Conservation (phyloP, 1,140 invertebrate species). For the Drosophila leontia region DNA sequence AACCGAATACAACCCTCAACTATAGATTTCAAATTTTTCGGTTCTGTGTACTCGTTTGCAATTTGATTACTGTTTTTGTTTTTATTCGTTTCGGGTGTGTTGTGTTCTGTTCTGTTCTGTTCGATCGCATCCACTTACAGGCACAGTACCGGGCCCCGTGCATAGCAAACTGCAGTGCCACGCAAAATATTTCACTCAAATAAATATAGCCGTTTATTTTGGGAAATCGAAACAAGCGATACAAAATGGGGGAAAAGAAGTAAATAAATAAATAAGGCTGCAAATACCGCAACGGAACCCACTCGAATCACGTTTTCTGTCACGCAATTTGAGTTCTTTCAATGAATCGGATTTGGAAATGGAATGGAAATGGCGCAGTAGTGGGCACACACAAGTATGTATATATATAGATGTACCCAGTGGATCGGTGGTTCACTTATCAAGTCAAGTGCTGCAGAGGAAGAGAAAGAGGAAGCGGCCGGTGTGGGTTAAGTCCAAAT, state of each 20-base stretch:
- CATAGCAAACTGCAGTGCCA: slow-evolving; percentile 41
- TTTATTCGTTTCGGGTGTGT: slow-evolving; percentile 12
- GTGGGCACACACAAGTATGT: slow-evolving; percentile 6
- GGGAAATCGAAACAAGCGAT: slow-evolving; percentile 44
- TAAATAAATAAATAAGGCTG: slow-evolving; percentile 35
- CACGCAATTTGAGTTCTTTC: slow-evolving; percentile 53
- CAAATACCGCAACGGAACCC: slow-evolving; percentile 43
- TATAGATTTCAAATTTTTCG: neutral
- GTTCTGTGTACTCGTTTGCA: slow-evolving; percentile 21
- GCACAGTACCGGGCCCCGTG: slow-evolving; percentile 16
- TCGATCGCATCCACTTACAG: slow-evolving; percentile 42
- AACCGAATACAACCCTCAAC: neutral
- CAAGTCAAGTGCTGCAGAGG: slow-evolving; percentile 26
- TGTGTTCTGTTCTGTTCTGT: slow-evolving; percentile 16
- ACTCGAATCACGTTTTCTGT: slow-evolving; percentile 62
- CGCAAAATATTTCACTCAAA: slow-evolving; percentile 52
- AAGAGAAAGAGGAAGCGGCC: neutral
- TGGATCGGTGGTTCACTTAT: slow-evolving; percentile 37
- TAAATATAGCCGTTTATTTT: slow-evolving; percentile 53
- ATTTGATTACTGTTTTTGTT: slow-evolving; percentile 17
- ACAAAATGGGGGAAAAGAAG: slow-evolving; percentile 3
- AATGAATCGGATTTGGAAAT: slow-evolving; percentile 52
- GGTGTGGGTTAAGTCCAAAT: slow-evolving; percentile 42
- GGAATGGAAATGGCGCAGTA: slow-evolving; percentile 49
- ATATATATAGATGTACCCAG: slow-evolving; percentile 1